Percentiles rank a stretch among this genome's conserved stretches.
Evolutionary conservation across 2,113 vertebrate genomes (phyloP).

Genomic region (Apteryx owenii): DNA sequence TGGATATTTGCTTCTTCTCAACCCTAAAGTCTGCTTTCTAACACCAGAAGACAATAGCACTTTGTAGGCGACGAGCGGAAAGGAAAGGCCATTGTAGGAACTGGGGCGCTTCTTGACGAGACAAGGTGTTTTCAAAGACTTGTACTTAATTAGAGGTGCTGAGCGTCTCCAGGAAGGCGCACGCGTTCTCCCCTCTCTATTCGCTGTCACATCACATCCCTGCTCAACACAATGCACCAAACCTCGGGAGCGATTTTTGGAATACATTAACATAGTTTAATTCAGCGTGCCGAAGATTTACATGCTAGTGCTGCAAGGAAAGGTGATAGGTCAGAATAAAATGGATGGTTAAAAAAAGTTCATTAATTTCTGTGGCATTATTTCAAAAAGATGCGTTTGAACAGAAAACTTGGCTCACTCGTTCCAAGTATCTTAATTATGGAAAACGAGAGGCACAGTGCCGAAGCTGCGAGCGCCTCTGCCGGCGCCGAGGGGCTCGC

Average conservation of each 20-base stretch:
- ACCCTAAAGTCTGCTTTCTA: background rate
- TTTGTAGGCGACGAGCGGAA: background rate
- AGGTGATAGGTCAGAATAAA: constrained; percentile 50
- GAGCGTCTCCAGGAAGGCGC: background rate
- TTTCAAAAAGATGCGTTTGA: background rate
- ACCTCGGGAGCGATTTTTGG: constrained; percentile 29
- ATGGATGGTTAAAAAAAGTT: background rate
- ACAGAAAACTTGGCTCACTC: background rate
- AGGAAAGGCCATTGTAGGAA: background rate
- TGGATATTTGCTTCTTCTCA: background rate
- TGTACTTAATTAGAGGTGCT: background rate
- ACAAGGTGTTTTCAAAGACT: background rate
- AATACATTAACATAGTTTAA: constrained; percentile 60
- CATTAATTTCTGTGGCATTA: constrained; percentile 22
- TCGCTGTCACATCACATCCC: constrained; percentile 50
- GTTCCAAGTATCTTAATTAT: background rate
- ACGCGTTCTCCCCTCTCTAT: background rate
- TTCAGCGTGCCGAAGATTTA: background rate
- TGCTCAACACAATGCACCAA: constrained; percentile 29
- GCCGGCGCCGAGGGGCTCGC: rapidly evolving
- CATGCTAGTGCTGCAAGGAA: constrained; percentile 3
- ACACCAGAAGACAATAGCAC: background rate
- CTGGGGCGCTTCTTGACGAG: background rate
- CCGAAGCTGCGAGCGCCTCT: background rate
- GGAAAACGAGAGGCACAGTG: background rate